A percentile compares a stretch with the other conserved stretches of the same genome.
Evolutionary conservation across 2,113 vertebrate genomes (phyloP).

Genomic region (Blennius ocellaris): DNA sequence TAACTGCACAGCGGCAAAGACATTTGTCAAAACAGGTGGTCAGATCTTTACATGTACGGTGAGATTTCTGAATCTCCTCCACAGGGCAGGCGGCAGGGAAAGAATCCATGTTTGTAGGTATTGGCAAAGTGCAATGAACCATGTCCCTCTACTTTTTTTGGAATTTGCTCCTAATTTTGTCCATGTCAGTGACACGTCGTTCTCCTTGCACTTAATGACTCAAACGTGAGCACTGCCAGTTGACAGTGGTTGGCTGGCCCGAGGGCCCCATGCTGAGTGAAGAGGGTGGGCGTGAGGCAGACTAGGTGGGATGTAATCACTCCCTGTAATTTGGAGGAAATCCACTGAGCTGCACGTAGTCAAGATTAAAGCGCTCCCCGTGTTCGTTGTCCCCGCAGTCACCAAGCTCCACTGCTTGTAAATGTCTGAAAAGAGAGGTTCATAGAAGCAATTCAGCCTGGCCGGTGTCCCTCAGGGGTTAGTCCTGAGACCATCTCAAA

Average conservation of each 20-base stretch:
- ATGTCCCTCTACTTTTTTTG: conserved; percentile 25
- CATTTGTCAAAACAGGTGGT: conserved; percentile 9
- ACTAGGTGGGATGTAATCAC: conserved; percentile 76
- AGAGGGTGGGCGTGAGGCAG: conserved; percentile 42
- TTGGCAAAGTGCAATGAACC: conserved; percentile 19
- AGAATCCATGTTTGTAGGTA: conserved; percentile 26
- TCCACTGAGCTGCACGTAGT: conserved; percentile 71
- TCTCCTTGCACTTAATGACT: conserved; percentile 74
- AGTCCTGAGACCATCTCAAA: conserved; percentile 75
- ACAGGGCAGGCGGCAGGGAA: conserved; percentile 15
- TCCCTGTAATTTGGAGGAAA: conserved; percentile 80
- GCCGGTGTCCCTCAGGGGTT: conserved; percentile 69
- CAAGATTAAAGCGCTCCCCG: conserved; percentile 72
- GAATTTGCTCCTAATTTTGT: conserved; percentile 69
- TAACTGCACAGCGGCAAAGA: conserved; percentile 1
- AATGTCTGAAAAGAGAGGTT: conserved; percentile 67
- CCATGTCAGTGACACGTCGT: conserved; percentile 61
- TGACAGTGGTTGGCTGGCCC: conserved; percentile 65
- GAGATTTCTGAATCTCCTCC: conserved; percentile 16
- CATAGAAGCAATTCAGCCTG: conserved; percentile 68
- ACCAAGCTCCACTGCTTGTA: conserved; percentile 63
- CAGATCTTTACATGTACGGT: conserved; percentile 7
- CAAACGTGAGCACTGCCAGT: conserved; percentile 64
- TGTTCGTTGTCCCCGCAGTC: conserved; percentile 50
- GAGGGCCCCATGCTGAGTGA: conserved; percentile 46